Evolutionary conservation across 2,797 vertebrate species (phyloP).

Genomic region (Scleropages formosus): DNA sequence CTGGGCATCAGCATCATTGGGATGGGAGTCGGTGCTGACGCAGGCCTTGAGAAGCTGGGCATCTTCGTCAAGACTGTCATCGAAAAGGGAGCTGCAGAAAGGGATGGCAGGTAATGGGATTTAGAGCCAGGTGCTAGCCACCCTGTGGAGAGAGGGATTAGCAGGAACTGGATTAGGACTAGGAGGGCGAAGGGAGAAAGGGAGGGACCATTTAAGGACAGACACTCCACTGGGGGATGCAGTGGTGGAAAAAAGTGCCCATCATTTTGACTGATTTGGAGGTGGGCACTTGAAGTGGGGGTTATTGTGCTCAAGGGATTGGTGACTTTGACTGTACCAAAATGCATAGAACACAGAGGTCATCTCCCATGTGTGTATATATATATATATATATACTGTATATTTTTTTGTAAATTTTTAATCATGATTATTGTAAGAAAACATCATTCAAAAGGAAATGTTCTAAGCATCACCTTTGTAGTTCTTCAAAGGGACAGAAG

Average conservation of each 20-base stretch:
- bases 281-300: background rate
- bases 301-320: background rate
- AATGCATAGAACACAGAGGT: background rate
- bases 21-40: conserved; percentile 97
- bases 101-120: conserved; percentile 83
- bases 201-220: background rate
- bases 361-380: too few species aligned
- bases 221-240: background rate
- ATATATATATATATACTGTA: too few species aligned
- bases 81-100: conserved; percentile 90
- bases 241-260: background rate
- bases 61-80: conserved; percentile 99
- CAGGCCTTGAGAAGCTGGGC: conserved; percentile 93
- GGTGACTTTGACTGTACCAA: background rate
- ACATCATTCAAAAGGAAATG: too few species aligned
- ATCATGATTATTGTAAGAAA: too few species aligned
- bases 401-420: too few species aligned
- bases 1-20: conserved; percentile 98
- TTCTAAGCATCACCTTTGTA: too few species aligned
- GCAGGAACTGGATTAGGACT: conserved; percentile 19
- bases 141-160: conserved; percentile 12
- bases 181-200: background rate
- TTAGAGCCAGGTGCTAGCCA: background rate
- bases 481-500: background rate
- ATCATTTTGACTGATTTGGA: background rate